Evolutionary conservation across 2,888 invertebrate genomes (phyloP).

Genomic region (Zygaena filipendulae): DNA sequence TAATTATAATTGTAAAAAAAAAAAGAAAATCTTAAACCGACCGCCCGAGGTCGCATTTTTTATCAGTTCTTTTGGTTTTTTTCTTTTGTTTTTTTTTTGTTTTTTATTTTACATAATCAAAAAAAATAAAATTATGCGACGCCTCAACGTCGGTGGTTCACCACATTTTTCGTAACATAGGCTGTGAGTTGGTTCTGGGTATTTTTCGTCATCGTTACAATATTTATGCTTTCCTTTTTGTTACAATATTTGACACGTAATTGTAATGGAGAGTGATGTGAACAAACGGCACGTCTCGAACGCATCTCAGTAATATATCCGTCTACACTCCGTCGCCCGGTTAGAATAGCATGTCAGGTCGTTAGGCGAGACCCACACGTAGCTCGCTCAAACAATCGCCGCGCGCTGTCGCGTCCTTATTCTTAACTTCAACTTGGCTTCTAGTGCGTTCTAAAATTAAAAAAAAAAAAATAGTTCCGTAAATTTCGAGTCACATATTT

Average conservation of each 20-base stretch:
- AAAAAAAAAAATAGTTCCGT: slow-evolving; percentile 47
- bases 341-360: slow-evolving; percentile 32
- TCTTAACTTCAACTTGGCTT: slow-evolving; percentile 57
- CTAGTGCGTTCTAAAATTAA: slow-evolving; percentile 35
- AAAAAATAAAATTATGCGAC: slow-evolving; percentile 28
- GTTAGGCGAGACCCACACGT: slow-evolving; percentile 1
- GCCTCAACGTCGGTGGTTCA: slow-evolving; percentile 31
- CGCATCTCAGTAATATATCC: slow-evolving; percentile 60
- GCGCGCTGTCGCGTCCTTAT: slow-evolving; percentile 44
- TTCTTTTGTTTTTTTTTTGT: slow-evolving; percentile 26
- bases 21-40: slow-evolving; percentile 44
- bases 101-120: slow-evolving; percentile 27
- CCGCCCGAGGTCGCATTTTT: slow-evolving; percentile 39
- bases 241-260: too few species aligned
- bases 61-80: slow-evolving; percentile 41
- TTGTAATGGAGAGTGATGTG: not conserved
- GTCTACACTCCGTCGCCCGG: slow-evolving; percentile 62
- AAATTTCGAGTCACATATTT: slow-evolving; percentile 42
- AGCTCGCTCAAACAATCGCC: slow-evolving; percentile 14
- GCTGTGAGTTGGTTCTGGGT: slow-evolving; percentile 62
- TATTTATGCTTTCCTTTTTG: slow-evolving; percentile 35
- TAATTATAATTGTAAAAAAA: slow-evolving; percentile 38
- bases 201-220: not conserved
- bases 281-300: slow-evolving; percentile 64
- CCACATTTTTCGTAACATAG: slow-evolving; percentile 28